These are phyloP conservation scores for Drepana arcuata DNA, from an alignment of 1,140 invertebrate species.

Conservation along the genomic window DNA sequence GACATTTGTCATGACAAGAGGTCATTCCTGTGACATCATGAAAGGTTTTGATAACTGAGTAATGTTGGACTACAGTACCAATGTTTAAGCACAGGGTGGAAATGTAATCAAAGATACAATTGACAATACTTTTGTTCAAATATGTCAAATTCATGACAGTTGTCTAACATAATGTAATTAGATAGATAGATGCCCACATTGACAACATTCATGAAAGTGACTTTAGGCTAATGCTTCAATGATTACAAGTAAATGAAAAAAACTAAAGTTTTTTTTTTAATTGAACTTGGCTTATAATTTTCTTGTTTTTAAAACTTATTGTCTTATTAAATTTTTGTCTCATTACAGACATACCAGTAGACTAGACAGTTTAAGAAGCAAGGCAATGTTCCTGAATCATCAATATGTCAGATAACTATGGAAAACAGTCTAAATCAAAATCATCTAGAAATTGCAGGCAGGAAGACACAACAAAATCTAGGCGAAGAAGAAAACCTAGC, in stretches of 20 bases:
- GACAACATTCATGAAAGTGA: slow-evolving; percentile 42
- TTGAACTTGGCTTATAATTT: no score
- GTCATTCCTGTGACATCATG: slow-evolving; percentile 31
- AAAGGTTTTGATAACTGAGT: slow-evolving; percentile 38
- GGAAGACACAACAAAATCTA: slow-evolving; percentile 22
- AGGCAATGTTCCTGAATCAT: no score
- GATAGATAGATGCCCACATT: no score
- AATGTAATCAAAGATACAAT: slow-evolving; percentile 67
- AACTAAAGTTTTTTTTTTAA: no score
- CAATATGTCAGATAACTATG: slow-evolving; percentile 34
- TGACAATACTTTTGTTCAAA: slow-evolving; percentile 40
- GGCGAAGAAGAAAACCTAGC: slow-evolving; percentile 24
- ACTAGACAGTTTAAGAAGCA: no score
- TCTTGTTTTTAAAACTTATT: no score
- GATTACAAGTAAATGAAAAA: slow-evolving; percentile 3
- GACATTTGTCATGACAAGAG: slow-evolving; percentile 25
- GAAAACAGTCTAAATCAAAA: slow-evolving; percentile 27
- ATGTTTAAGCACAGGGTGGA: slow-evolving; percentile 55
- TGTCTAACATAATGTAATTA: slow-evolving; percentile 3
- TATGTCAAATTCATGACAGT: slow-evolving; percentile 43
- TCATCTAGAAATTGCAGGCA: slow-evolving; percentile 23
- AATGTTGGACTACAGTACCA: slow-evolving; percentile 45
- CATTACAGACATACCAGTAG: no score
- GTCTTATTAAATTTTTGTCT: no score
- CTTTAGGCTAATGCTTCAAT: slow-evolving; percentile 21